Conservation (phyloP, 2,797 vertebrate species). For the Mastacembelus armatus region DNA sequence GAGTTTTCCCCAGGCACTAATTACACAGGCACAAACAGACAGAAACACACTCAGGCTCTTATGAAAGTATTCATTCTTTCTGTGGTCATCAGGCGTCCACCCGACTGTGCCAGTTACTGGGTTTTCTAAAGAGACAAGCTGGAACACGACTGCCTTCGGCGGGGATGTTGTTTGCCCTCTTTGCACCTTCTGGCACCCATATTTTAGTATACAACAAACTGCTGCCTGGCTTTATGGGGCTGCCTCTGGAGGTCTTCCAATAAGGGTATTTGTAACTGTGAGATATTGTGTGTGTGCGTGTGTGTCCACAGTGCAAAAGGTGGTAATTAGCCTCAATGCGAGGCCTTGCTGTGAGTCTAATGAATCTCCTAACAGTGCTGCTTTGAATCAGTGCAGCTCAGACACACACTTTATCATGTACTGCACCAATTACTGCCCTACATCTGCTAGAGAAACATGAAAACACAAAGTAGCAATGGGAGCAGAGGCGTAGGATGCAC, state of each 20-base stretch:
- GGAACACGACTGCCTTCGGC: constrained; percentile 51
- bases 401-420: constrained; percentile 30
- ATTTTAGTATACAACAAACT: constrained; percentile 32
- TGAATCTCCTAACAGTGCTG: constrained; percentile 59
- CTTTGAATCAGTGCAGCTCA: constrained; percentile 43
- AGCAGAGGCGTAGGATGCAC: constrained; percentile 7
- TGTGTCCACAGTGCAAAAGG: constrained; percentile 58
- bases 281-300: constrained; percentile 31
- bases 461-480: constrained; percentile 8
- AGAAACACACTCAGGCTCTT: constrained; percentile 49
- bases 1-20: constrained; percentile 40
- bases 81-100: constrained; percentile 60
- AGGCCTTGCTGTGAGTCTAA: constrained; percentile 60
- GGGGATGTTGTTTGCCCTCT: constrained; percentile 42
- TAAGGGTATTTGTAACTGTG: constrained; percentile 38
- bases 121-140: constrained; percentile 57
- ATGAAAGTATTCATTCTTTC: constrained; percentile 64
- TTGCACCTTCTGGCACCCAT: constrained; percentile 55
- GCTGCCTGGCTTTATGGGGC: constrained; percentile 42
- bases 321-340: constrained; percentile 66
- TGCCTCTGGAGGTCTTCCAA: constrained; percentile 37
- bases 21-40: constrained; percentile 43
- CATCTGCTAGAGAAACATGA: constrained; percentile 47
- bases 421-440: constrained; percentile 54
- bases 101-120: constrained; percentile 67